phyloP scores from a whole-genome alignment of 2,888 invertebrate genomes.

The Drosophila koepferae region DNA sequence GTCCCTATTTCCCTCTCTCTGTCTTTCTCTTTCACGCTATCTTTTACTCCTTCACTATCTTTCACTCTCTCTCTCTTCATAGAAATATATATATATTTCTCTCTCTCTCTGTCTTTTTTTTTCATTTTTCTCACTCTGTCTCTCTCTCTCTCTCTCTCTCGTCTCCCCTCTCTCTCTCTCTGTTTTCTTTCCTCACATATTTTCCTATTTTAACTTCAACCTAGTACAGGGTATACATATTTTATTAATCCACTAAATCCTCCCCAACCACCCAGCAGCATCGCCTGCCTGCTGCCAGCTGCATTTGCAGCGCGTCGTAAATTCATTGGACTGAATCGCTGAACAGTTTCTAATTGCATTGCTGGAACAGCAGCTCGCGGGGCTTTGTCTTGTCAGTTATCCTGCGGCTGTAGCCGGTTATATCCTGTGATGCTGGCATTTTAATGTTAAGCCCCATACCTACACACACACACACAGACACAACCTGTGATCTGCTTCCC shows the following conservation, averaged over 20 bases:
- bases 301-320: conserved; percentile 15
- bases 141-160: not conserved
- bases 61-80: too few relatives aligned
- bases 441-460: conserved; percentile 38
- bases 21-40: not conserved
- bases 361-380: conserved; percentile 29
- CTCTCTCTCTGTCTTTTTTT: not conserved
- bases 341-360: conserved; percentile 53
- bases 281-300: not conserved
- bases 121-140: not conserved
- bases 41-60: not conserved
- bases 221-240: not conserved
- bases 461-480: not conserved
- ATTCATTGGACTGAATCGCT: conserved; percentile 28
- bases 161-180: not conserved
- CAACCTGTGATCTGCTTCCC: not conserved
- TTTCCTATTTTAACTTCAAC: not conserved
- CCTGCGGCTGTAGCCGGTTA: conserved; percentile 31
- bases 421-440: conserved; percentile 54
- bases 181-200: not conserved
- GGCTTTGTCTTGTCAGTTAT: conserved; percentile 47
- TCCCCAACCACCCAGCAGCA: not conserved
- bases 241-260: not conserved
- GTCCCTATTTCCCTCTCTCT: too few relatives aligned
- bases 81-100: too few relatives aligned